Conservation (phyloP, 2,888 invertebrate genomes). For the Volucella inflata region DNA sequence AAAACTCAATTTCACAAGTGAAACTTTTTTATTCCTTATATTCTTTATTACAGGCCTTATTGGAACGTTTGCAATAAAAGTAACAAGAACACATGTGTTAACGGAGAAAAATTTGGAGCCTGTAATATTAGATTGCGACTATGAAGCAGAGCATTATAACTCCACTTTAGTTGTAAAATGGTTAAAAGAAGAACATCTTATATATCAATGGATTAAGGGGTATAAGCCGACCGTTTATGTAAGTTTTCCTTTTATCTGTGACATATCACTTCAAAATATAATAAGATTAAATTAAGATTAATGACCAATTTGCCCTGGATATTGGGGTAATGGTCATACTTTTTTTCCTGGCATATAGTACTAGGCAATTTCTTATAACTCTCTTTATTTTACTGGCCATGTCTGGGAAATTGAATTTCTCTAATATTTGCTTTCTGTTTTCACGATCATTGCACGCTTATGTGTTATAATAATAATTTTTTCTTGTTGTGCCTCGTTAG, state of each 20-base stretch:
- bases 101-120: conserved; percentile 28
- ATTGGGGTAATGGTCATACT: not conserved
- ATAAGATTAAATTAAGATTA: too few species aligned
- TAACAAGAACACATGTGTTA: conserved; percentile 36
- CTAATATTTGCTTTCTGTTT: not conserved
- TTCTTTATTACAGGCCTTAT: too few species aligned
- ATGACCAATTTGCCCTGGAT: not conserved
- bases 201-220: conserved; percentile 73
- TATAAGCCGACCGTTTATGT: conserved; percentile 63
- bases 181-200: conserved; percentile 59
- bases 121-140: conserved; percentile 58
- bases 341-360: not conserved
- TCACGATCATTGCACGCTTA: not conserved
- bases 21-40: too few species aligned
- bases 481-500: not conserved
- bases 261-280: too few species aligned
- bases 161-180: conserved; percentile 60
- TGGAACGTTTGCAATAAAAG: too few species aligned
- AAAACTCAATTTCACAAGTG: too few species aligned
- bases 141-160: conserved; percentile 27
- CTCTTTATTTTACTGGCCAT: not conserved
- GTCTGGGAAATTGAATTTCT: not conserved
- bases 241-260: conserved; percentile 12
- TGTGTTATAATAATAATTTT: not conserved
- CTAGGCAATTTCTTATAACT: not conserved